Base-by-base conservation (phyloP, 2,113 vertebrate species). In the Chloropsis cyanopogon region DNA sequence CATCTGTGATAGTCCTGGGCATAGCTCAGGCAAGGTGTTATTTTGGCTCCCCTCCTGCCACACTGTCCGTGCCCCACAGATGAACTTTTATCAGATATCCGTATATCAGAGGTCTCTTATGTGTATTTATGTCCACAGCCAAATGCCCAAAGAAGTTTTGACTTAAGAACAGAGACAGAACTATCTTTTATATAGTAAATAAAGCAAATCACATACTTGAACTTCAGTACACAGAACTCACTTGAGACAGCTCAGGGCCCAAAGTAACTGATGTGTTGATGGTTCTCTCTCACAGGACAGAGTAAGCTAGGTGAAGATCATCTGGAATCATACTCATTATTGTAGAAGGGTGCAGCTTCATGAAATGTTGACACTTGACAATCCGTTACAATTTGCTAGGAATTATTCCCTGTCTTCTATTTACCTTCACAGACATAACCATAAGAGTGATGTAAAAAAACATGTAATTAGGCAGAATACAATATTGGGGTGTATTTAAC, bases 261-360 rank as follows among this genome's bases (percentile, higher is more conserved):
- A 31, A 39, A 61, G 18, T 29, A 10, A 57, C 18, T 9, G 17
- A 6, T 42, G 52, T 56, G 25, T 37, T 3, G 0, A 41, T 61
- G 14, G 7, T 23, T 63, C 9, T 63, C 12, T 86, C 18, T 52
- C 57, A 86, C 12, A 71, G 24, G 16, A 71, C 19, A 28, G 18
- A 66, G 5, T 12, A 57, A 89, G 11, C 16, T 41, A 57, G 12
- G 14, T 22, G 16, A 82, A 89, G 19, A 17, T 71, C 14, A 31
- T 54, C 53, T 46, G 25, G 14, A 50, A 89, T 25, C 3, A 31
- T 42, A 57, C 68, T 93, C 24, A 26, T 17, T 76, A 12, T n/a
- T 64, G 13, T 47, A 59, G 31, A 46, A 79, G 12, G 31, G 59
- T 0, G 0, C 3, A 59, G 3, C 16, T 5, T 24, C 14, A 79